Base-by-base conservation (phyloP, 2,113 vertebrate species). In the Sterrhoptilus dennistouni region DNA sequence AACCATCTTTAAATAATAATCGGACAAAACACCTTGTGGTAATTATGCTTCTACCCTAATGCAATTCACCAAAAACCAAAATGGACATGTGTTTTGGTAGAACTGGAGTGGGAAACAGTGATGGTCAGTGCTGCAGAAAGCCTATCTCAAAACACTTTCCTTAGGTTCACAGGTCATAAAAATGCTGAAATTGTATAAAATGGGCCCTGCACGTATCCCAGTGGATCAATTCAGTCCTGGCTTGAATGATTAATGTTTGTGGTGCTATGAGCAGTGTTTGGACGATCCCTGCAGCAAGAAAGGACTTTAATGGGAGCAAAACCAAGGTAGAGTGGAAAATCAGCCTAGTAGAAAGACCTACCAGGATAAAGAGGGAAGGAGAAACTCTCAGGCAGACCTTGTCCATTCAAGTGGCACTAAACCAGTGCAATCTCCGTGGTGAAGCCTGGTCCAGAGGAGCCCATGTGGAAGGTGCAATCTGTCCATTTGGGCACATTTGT, bases 381-480 rank as follows among this genome's bases (percentile, higher is more conserved):
- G 53, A 71, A 64, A 64, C 18, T 64, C 61, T 5, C 44, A 56
- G 44, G 33, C n/a, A 83, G 57, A 56, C 49, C 18, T 52, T 69
- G 44, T 56, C 44, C 38, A 14, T 76, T 56, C 4, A 1, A 76
- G 38, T 56, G 49, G 38, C 89, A 80, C 22, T 52, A 80, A 92
- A 49, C 20, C 36, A 23, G 11, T 7, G 52, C 57, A 47, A 89
- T 22, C 47, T 69, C 44, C 0, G 0, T 8, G 36, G 49, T 56
- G 59, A 81, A 23, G 14, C 40, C 29, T 38, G 15, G 9, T 45
- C 44, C 53, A 22, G 57, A 60, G 70, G 12, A 88, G 14, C 36
- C 50, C 42, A 17, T 0, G 0, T 36, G 16, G 36, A 61, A 74
- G 19, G 38, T 38, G 66, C 25, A 45, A 4, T 0, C 5, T 3